These are phyloP conservation scores for Xenopus borealis DNA, from an alignment of 2,113 vertebrate species.

Conservation along the genomic window DNA sequence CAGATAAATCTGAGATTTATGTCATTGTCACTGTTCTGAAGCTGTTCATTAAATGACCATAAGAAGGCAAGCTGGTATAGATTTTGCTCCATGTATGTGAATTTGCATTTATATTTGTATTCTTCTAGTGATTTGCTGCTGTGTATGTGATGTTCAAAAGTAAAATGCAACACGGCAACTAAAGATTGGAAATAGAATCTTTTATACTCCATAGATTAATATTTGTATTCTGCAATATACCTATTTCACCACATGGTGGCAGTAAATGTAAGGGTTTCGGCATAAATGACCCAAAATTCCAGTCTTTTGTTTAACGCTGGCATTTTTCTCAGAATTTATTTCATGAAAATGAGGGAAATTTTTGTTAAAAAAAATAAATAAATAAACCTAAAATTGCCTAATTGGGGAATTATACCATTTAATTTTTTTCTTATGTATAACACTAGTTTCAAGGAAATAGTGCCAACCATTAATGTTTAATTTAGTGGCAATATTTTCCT, in stretches of 20 bases:
- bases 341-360: slow-evolving; percentile 35
- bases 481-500: too few species aligned
- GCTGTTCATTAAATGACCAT: neutral
- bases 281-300: neutral
- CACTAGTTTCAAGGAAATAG: slow-evolving; percentile 26
- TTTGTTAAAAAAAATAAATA: too few species aligned
- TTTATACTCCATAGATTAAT: too few species aligned
- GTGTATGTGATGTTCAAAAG: too few species aligned
- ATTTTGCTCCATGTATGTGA: too few species aligned
- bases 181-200: too few species aligned
- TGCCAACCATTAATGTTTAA: slow-evolving; percentile 11
- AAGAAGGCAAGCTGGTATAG: neutral
- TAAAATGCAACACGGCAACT: too few species aligned
- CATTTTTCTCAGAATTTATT: slow-evolving; percentile 28
- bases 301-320: neutral
- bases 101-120: too few species aligned
- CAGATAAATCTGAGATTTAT: neutral
- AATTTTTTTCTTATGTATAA: slow-evolving; percentile 26
- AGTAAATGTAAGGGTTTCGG: slow-evolving; percentile 10
- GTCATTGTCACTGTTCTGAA: neutral
- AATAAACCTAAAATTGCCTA: slow-evolving; percentile 11
- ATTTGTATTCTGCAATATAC: neutral
- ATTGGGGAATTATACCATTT: slow-evolving; percentile 44
- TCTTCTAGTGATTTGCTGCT: too few species aligned
- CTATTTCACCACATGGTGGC: slow-evolving; percentile 29